These are phyloP conservation scores for Rhinatrema bivittatum DNA, from an alignment of 2,797 vertebrate genomes.

Conservation along the genomic window DNA sequence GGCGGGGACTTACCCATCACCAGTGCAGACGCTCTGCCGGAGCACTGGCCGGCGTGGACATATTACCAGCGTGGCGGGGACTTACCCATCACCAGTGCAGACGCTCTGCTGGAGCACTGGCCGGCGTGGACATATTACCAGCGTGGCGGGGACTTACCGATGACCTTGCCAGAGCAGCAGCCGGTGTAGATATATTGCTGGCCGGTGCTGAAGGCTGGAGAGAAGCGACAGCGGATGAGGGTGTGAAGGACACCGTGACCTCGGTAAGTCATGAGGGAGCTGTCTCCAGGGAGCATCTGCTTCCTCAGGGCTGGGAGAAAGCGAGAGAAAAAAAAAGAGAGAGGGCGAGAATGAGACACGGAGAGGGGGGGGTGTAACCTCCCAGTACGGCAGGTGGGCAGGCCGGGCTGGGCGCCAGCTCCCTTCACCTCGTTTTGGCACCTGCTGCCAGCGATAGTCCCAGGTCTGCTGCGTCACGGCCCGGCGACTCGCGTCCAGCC, in stretches of 20 bases:
- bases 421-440: conserved; percentile 77
- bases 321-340: background rate
- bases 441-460: conserved; percentile 94
- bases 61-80: too few species aligned
- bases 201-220: conserved; percentile 77
- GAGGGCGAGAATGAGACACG: background rate
- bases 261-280: conserved; percentile 86
- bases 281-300: conserved; percentile 79
- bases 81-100: too few species aligned
- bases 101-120: too few species aligned
- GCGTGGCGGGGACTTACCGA: conserved; percentile 56
- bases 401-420: too few species aligned
- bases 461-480: conserved; percentile 88
- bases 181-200: conserved; percentile 85
- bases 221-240: conserved; percentile 83
- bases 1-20: too few species aligned
- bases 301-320: conserved; percentile 64
- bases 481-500: conserved; percentile 76
- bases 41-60: too few species aligned
- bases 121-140: too few species aligned
- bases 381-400: too few species aligned
- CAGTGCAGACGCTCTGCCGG: too few species aligned
- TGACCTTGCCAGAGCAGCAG: conserved; percentile 80
- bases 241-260: conserved; percentile 87
- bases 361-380: too few species aligned